Base-by-base conservation (phyloP, 1,140 invertebrate species). In the Drosophila lacertosa region DNA sequence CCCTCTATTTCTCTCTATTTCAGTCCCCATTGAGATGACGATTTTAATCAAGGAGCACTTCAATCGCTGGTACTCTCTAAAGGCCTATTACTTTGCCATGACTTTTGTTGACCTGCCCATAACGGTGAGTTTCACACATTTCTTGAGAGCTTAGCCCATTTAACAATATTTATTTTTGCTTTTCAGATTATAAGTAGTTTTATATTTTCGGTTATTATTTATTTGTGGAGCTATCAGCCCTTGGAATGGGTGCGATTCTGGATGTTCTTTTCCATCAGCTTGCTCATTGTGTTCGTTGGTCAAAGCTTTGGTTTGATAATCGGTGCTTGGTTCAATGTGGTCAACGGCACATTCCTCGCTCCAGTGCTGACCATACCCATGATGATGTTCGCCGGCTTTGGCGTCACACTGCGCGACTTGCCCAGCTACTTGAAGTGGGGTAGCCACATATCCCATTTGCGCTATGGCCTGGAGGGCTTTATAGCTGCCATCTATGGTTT, bases 61-160 rank as follows among this genome's bases (percentile, higher is more conserved):
- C 65, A 99, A 99, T 91, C 94, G 97, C 90, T 99, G 98, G 98
- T 99, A 99, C 92, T 98, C 97, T 7, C 92, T 98, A 4, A 98
- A 97, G 90, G 95, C 97, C 4, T 99, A 97, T 83, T 99, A 98
- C 84, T 93, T 95, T 24, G 96, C 97, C 9, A 95, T 97, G 48
- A 98, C 97, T 0, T 89, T 99, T 32, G 94, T 98, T 0, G 96
- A 97, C 79, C 91, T 96, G 76, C 96, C 96, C 0, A 92, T 97
- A 54, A 94, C 95, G 47, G 94, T 96, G 91, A 93, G 15, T 5
- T 18, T 0, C 3, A 5, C 11, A 51, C 5, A 35, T 24, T 0
- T 0, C 10, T 16, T 18, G 15, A 11, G 13, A 20, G 3, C 39
- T 18, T n/a, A n/a, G n/a, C n/a, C 5, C 5, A 32, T 55, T 50